A percentile compares a stretch with the other conserved stretches of the same genome.
phyloP scores from a whole-genome alignment of 1,140 invertebrate species.

The Diabrotica virgifera region DNA sequence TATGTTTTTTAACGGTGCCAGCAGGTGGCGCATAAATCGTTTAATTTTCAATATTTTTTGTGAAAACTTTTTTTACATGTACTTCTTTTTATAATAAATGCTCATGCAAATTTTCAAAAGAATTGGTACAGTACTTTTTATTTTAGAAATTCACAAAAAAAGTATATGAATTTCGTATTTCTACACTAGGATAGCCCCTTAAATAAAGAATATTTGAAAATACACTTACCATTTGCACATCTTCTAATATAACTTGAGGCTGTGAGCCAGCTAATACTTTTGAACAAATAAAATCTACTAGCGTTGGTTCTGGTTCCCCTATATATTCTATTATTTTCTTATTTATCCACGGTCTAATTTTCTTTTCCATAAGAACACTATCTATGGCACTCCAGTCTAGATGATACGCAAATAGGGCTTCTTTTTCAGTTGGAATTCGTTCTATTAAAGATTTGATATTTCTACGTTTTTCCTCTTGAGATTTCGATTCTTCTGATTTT shows the following conservation, averaged over 20 bases:
- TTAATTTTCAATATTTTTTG: no score
- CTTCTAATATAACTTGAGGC: slow-evolving; percentile 92
- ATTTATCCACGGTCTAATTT: slow-evolving; percentile 98
- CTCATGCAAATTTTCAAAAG: no score
- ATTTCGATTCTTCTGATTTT: slow-evolving; percentile 66
- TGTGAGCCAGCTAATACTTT: slow-evolving; percentile 91
- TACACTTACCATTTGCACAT: slow-evolving; percentile 92
- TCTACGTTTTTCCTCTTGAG: slow-evolving; percentile 91
- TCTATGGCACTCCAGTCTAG: slow-evolving; percentile 83
- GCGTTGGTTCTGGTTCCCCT: slow-evolving; percentile 96
- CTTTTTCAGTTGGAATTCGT: slow-evolving; percentile 96
- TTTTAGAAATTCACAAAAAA: no score
- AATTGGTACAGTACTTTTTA: no score
- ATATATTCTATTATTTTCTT: slow-evolving; percentile 99
- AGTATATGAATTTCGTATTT: no score
- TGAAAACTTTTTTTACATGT: no score
- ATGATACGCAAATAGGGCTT: slow-evolving; percentile 89
- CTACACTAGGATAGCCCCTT: no score
- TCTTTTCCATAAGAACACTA: slow-evolving; percentile 84
- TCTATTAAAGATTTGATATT: slow-evolving; percentile 97
- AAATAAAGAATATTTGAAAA: no score
- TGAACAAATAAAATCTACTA: slow-evolving; percentile 98
- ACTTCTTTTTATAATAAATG: no score
- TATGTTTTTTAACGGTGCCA: no score
- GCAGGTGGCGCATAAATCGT: no score